Evolutionary conservation across 1,140 invertebrate species (phyloP).

Genomic region (Pachypsylla venusta): DNA sequence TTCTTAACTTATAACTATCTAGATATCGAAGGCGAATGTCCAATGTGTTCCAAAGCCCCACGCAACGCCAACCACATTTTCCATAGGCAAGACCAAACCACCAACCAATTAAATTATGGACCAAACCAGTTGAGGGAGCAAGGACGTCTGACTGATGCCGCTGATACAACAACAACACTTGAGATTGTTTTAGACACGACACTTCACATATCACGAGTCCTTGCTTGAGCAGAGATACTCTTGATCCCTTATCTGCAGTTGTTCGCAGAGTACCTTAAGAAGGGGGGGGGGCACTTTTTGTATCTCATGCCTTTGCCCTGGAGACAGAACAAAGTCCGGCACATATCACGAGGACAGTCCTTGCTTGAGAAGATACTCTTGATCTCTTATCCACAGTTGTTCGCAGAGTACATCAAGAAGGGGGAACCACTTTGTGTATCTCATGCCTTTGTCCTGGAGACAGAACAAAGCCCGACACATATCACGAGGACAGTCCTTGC

Average conservation of each 20-base stretch:
- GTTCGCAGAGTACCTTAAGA: slow-evolving; percentile 40
- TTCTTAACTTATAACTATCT: no score
- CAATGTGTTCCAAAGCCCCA: no score
- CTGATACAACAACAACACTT: no score
- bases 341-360: slow-evolving; percentile 16
- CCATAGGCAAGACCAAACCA: no score
- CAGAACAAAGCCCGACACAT: no score
- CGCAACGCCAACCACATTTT: no score
- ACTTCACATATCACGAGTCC: slow-evolving; percentile 18
- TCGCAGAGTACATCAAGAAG: slow-evolving; percentile 40
- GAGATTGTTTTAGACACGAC: no score
- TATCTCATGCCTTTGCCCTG: slow-evolving; percentile 28
- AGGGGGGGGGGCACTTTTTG: slow-evolving; percentile 34
- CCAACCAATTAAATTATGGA: no score
- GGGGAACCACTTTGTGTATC: slow-evolving; percentile 32
- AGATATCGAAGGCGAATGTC: no score
- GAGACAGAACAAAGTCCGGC: slow-evolving; percentile 29
- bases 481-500: slow-evolving; percentile 23
- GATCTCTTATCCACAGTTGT: slow-evolving; percentile 37
- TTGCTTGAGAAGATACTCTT: slow-evolving; percentile 34
- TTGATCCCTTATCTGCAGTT: slow-evolving; percentile 38
- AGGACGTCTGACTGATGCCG: no score
- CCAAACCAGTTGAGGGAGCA: no score
- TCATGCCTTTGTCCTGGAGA: slow-evolving; percentile 27
- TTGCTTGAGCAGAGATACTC: slow-evolving; percentile 34